Evolutionary conservation across 2,888 invertebrate genomes (phyloP).

Genomic region (Nysson spinosus): DNA sequence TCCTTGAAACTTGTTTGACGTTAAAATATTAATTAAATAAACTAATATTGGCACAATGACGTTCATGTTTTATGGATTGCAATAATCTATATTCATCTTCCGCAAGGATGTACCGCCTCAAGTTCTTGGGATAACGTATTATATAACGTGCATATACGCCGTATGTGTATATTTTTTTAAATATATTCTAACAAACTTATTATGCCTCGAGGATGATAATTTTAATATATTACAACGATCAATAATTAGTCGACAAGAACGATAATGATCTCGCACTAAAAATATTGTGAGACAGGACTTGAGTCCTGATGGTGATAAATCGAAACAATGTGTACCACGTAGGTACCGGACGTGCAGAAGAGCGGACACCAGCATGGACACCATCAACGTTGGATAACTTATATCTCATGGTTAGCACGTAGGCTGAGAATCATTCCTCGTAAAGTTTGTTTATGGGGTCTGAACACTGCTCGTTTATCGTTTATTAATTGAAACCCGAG

Average conservation of each 20-base stretch:
- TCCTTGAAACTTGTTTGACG: too few relatives aligned
- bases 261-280: background rate
- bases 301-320: conserved; percentile 16
- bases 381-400: conserved; percentile 22
- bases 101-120: too few relatives aligned
- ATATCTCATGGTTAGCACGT: conserved; percentile 30
- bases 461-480: conserved; percentile 39
- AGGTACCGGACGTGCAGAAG: conserved; percentile 5
- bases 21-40: too few relatives aligned
- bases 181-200: too few relatives aligned
- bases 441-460: conserved; percentile 55
- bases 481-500: conserved; percentile 58
- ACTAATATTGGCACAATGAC: too few relatives aligned
- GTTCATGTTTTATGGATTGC: too few relatives aligned
- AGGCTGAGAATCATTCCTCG: conserved; percentile 51
- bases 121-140: too few relatives aligned
- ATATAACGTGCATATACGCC: too few relatives aligned
- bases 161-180: too few relatives aligned
- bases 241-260: background rate
- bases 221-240: too few relatives aligned
- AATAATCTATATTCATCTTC: too few relatives aligned
- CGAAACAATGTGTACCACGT: background rate
- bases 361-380: conserved; percentile 1
- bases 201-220: too few relatives aligned
- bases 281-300: background rate